Evolutionary conservation across 37 sponge, comb jelly and placozoan species (phyloP).

Genomic region (Geodia barretti): DNA sequence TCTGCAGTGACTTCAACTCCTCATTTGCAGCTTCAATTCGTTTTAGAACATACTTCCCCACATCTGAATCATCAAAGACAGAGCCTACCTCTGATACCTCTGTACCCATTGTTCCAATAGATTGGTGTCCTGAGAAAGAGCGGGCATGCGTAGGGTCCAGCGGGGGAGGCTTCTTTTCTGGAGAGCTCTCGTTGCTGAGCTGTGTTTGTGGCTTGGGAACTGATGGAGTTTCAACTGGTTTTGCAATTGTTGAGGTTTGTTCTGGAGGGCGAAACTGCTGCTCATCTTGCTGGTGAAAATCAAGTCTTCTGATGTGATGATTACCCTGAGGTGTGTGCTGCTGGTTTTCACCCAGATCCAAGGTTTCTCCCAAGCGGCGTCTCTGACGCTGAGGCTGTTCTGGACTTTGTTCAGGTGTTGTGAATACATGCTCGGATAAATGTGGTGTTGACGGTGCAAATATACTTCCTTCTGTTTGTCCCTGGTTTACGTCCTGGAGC

Average conservation of each 20-base stretch:
- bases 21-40: constrained; percentile 27
- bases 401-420: not conserved
- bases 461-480: not conserved
- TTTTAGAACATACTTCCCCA: constrained; percentile 25
- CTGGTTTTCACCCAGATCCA: not conserved
- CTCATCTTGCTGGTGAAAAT: not conserved
- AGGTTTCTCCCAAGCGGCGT: not conserved
- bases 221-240: not conserved
- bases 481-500: not conserved
- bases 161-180: not conserved
- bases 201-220: not conserved
- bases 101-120: not conserved
- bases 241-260: not conserved
- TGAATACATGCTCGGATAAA: not conserved
- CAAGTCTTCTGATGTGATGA: not conserved
- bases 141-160: not conserved
- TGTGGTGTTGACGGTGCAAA: not conserved
- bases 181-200: not conserved
- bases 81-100: not conserved
- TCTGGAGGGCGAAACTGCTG: not conserved
- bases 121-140: constrained; percentile 4
- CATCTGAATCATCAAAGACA: constrained; percentile 8
- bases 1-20: constrained; percentile 16
- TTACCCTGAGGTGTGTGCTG: not conserved
- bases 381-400: not conserved